These are phyloP conservation scores for Athalia circularis DNA, from an alignment of 2,888 invertebrate species.

Conservation along the genomic window DNA sequence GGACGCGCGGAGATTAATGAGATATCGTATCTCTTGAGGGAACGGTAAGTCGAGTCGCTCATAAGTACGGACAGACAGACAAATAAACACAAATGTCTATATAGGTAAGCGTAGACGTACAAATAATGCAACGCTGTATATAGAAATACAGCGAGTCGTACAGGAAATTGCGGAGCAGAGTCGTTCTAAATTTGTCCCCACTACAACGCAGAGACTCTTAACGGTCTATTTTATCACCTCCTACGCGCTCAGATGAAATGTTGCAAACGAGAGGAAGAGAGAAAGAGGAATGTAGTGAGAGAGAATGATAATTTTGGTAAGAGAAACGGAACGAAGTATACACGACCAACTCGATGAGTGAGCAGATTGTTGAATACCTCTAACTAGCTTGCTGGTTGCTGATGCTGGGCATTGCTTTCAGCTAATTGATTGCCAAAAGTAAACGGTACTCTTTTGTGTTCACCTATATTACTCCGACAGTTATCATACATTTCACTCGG, in stretches of 20 bases:
- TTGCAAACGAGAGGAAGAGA: neutral
- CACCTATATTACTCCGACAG: too few species aligned
- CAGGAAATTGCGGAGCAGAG: neutral
- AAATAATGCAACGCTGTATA: neutral
- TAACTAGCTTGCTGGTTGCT: too few species aligned
- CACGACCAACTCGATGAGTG: too few species aligned
- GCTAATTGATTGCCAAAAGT: neutral
- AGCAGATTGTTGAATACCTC: too few species aligned
- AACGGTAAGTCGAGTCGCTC: too few species aligned
- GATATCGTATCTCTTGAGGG: too few species aligned
- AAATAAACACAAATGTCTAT: neutral
- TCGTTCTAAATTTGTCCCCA: neutral
- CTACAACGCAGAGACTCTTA: neutral
- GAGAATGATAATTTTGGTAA: neutral
- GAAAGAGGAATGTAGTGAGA: neutral
- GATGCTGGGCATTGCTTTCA: neutral
- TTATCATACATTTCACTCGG: too few species aligned
- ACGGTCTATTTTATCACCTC: constrained; percentile 6
- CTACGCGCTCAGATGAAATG: neutral
- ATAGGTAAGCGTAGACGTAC: neutral
- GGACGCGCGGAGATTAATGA: too few species aligned
- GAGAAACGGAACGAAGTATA: constrained; percentile 8
- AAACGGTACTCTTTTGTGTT: too few species aligned
- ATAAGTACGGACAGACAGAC: too few species aligned
- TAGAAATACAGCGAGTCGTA: neutral